Percentiles rank a stretch among this genome's conserved stretches.
Conservation (phyloP, 2,888 invertebrate species). For the Caenorhabditis angaria region DNA sequence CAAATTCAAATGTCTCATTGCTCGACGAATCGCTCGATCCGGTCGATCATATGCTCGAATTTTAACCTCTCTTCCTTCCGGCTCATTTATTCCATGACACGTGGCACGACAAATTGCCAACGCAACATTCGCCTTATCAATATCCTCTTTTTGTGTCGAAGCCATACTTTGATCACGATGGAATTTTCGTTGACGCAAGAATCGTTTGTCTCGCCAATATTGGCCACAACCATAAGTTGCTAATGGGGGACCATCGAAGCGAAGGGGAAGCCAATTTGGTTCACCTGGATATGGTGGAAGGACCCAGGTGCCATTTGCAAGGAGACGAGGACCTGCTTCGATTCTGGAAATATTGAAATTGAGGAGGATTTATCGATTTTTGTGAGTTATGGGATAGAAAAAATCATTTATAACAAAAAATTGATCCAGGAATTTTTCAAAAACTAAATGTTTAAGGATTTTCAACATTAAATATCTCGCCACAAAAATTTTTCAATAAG, state of each 20-base stretch:
- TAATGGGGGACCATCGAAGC: conserved; percentile 36
- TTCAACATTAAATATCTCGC: too few relatives aligned
- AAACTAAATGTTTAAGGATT: too few relatives aligned
- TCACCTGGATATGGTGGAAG: conserved; percentile 14
- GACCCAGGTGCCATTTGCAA: background rate
- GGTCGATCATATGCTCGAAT: conserved; percentile 1
- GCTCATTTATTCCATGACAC: background rate
- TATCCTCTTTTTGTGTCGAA: conserved; percentile 33
- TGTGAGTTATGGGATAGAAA: background rate
- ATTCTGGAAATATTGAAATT: background rate
- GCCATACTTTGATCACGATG: conserved; percentile 34
- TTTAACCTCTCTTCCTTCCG: too few relatives aligned
- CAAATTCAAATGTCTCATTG: conserved; percentile 19
- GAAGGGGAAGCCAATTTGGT: conserved; percentile 42
- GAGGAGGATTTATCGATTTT: background rate
- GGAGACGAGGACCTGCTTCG: background rate
- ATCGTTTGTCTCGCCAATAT: conserved; percentile 56
- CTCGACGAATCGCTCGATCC: conserved; percentile 23
- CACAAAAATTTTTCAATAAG: too few relatives aligned
- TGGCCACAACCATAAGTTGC: conserved; percentile 31
- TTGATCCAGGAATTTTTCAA: too few relatives aligned
- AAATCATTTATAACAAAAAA: too few relatives aligned
- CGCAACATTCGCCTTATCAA: conserved; percentile 43
- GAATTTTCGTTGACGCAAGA: conserved; percentile 42
- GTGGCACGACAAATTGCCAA: conserved; percentile 34